These are phyloP conservation scores for Ochotona princeps DNA, from an alignment of 2,113 vertebrate genomes.

Conservation along the genomic window DNA sequence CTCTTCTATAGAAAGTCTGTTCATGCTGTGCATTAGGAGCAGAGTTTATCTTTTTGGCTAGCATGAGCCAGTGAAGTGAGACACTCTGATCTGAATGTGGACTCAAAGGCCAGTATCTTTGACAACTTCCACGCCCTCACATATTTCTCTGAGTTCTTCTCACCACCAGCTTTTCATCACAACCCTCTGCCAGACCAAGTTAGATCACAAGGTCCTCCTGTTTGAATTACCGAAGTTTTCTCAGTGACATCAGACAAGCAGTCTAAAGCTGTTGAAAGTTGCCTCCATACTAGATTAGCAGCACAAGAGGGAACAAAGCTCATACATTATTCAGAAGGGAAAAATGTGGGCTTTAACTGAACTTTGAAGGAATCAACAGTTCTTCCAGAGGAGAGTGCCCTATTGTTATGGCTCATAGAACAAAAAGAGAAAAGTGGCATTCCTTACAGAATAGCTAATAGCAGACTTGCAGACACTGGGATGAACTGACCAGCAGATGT, in stretches of 20 bases:
- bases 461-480: background rate
- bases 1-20: background rate
- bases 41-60: background rate
- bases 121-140: background rate
- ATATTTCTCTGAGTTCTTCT: background rate
- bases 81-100: too few relatives aligned
- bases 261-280: conserved; percentile 50
- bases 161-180: conserved; percentile 20
- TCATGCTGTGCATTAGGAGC: background rate
- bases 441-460: conserved; percentile 71
- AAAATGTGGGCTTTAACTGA: conserved; percentile 77
- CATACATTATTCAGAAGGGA: conserved; percentile 80
- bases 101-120: background rate
- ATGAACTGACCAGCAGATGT: conserved; percentile 6
- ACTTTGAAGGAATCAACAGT: conserved; percentile 75
- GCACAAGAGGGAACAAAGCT: conserved; percentile 63
- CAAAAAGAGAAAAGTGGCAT: conserved; percentile 65
- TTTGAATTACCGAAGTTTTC: conserved; percentile 31
- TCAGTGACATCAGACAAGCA: conserved; percentile 60
- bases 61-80: background rate
- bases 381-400: conserved; percentile 66
- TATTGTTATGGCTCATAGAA: conserved; percentile 70
- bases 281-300: conserved; percentile 59
- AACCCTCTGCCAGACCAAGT: background rate
- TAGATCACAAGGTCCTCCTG: background rate